phyloP scores from a whole-genome alignment of 2,888 invertebrate species.

The Neoaliturus tenellus region DNA sequence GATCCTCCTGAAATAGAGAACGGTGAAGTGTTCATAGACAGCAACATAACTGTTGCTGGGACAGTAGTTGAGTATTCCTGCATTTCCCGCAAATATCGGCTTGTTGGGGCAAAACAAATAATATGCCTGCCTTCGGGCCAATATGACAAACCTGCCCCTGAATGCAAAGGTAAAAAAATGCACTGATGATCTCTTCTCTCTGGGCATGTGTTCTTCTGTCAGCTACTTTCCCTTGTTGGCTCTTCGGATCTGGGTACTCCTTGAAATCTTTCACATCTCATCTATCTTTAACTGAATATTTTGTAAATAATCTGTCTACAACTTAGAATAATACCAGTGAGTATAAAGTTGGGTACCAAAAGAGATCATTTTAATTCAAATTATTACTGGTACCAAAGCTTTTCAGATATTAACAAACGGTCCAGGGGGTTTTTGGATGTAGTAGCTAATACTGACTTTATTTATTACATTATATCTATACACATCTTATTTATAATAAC shows the following conservation, averaged over 20 bases:
- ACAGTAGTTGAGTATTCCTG: conserved; percentile 87
- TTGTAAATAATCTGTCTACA: too few species aligned
- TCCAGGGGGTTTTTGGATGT: too few species aligned
- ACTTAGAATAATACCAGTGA: too few species aligned
- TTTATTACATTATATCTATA: too few species aligned
- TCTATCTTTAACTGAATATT: too few species aligned
- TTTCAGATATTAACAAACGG: too few species aligned
- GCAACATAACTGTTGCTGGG: conserved; percentile 79
- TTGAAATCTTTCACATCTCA: too few species aligned
- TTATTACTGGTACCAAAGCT: too few species aligned
- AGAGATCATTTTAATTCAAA: too few species aligned
- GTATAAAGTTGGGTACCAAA: too few species aligned
- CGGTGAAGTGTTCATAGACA: conserved; percentile 75
- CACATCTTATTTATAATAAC: too few species aligned
- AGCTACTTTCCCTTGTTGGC: not conserved
- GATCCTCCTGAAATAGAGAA: conserved; percentile 80
- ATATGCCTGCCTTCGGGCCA: conserved; percentile 85
- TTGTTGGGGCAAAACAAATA: conserved; percentile 81
- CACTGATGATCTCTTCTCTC: not conserved
- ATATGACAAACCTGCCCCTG: conserved; percentile 86
- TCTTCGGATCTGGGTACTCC: not conserved
- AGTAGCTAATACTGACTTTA: too few species aligned
- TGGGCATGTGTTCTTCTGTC: not conserved
- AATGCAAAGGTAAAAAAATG: conserved; percentile 77
- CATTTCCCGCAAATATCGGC: conserved; percentile 78